Conservation (phyloP, 2,113 vertebrate species). For the Prochilodus magdalenae region DNA sequence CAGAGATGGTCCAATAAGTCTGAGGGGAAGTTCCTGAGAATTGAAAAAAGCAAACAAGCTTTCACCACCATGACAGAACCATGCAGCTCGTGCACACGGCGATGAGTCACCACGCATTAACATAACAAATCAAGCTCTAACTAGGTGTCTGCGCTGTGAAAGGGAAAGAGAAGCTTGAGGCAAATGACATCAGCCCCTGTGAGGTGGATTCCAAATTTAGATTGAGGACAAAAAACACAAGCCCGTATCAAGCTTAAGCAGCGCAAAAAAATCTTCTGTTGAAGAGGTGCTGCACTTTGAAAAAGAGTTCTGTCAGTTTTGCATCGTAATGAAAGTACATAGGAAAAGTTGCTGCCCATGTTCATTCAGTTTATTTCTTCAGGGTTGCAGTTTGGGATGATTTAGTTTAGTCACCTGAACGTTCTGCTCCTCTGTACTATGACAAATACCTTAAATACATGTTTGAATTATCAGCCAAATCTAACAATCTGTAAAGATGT, state of each 20-base stretch:
- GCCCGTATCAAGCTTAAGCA: conserved; percentile 72
- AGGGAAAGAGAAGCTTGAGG: not conserved
- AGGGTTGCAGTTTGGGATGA: too few species aligned
- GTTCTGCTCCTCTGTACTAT: too few species aligned
- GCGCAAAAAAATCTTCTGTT: conserved; percentile 30
- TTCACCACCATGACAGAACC: not conserved
- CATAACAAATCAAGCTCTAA: conserved; percentile 16
- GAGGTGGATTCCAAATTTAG: conserved; percentile 67
- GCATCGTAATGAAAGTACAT: too few species aligned
- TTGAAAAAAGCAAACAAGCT: not conserved
- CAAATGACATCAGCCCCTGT: not conserved
- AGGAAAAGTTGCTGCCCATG: too few species aligned
- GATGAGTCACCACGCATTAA: conserved; percentile 1
- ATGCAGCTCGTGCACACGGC: not conserved
- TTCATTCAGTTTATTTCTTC: too few species aligned
- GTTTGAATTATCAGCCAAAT: too few species aligned
- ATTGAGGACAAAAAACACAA: conserved; percentile 64
- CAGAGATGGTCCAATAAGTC: not conserved
- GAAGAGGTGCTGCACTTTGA: too few species aligned
- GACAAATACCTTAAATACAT: too few species aligned
- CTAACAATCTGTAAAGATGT: too few species aligned
- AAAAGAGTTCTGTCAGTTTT: too few species aligned
- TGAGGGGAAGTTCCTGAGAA: conserved; percentile 16
- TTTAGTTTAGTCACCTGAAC: too few species aligned
- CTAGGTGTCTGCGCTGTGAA: not conserved